A percentile compares a stretch with the other conserved stretches of the same genome.
Conservation (phyloP, 2,797 vertebrate species). For the Gambelia wislizenii region DNA sequence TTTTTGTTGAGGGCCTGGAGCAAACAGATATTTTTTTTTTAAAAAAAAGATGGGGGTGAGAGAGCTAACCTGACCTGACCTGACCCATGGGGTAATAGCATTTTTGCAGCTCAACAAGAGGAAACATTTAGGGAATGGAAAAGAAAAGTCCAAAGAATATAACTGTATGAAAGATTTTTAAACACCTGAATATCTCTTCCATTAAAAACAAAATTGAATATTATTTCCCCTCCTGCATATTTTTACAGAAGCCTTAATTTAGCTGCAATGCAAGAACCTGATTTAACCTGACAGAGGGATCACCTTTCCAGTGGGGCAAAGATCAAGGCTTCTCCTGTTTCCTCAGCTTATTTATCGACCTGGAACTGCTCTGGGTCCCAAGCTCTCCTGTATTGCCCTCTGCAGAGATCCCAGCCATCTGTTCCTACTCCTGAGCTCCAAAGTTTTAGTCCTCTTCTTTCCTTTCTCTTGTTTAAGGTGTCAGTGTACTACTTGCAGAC, state of each 20-base stretch:
- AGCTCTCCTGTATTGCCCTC: background rate
- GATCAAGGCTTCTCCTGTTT: background rate
- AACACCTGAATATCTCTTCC: background rate
- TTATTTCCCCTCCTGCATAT: too few relatives aligned
- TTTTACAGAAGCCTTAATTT: background rate
- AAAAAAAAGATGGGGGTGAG: too few relatives aligned
- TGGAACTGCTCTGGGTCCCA: slow-evolving; percentile 1
- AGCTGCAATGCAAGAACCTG: slow-evolving; percentile 9
- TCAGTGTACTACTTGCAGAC: background rate
- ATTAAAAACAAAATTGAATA: background rate
- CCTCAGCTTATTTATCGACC: slow-evolving; percentile 4
- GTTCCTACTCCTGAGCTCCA: background rate
- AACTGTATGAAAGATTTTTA: background rate
- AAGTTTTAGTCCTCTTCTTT: background rate
- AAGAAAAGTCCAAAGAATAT: background rate
- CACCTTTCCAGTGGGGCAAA: slow-evolving; percentile 11
- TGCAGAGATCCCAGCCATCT: background rate
- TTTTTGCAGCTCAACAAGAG: background rate
- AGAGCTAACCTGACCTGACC: too few relatives aligned
- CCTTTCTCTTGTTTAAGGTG: background rate
- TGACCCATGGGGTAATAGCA: background rate
- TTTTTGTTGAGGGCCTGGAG: background rate
- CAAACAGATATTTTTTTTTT: background rate
- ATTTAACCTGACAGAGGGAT: background rate
- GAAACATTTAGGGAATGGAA: background rate